phyloP scores from a whole-genome alignment of 2,888 invertebrate genomes.

The Actias luna region DNA sequence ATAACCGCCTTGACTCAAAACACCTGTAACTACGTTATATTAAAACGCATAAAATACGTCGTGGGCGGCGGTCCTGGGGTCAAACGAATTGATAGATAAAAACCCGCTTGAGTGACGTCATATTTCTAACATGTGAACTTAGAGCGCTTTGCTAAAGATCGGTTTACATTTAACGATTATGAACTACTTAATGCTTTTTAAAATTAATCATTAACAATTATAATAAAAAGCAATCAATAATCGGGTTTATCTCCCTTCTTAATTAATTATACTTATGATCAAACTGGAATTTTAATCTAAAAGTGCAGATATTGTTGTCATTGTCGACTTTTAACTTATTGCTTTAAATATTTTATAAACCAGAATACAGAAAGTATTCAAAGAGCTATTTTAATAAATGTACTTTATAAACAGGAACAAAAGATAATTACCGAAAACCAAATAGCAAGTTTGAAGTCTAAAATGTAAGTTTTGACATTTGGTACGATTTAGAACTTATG shows the following conservation, averaged over 20 bases:
- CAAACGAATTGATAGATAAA: constrained; percentile 74
- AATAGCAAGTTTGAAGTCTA: too few relatives aligned
- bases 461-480: too few relatives aligned
- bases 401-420: too few relatives aligned
- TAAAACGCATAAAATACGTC: constrained; percentile 42
- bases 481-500: too few relatives aligned
- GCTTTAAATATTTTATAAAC: too few relatives aligned
- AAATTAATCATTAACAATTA: not conserved
- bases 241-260: not conserved
- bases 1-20: not conserved
- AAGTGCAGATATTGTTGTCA: too few relatives aligned
- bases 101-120: constrained; percentile 62
- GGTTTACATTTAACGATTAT: constrained; percentile 12
- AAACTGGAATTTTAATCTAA: not conserved
- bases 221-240: not conserved
- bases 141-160: constrained; percentile 7
- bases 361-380: too few relatives aligned
- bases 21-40: constrained; percentile 32
- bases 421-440: too few relatives aligned
- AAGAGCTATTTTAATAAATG: too few relatives aligned
- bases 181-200: not conserved
- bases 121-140: constrained; percentile 23
- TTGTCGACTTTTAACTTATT: too few relatives aligned
- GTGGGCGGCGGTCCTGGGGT: constrained; percentile 74
- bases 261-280: not conserved